Conservation (phyloP, 1,140 invertebrate genomes). For the Dysdera silvatica region DNA sequence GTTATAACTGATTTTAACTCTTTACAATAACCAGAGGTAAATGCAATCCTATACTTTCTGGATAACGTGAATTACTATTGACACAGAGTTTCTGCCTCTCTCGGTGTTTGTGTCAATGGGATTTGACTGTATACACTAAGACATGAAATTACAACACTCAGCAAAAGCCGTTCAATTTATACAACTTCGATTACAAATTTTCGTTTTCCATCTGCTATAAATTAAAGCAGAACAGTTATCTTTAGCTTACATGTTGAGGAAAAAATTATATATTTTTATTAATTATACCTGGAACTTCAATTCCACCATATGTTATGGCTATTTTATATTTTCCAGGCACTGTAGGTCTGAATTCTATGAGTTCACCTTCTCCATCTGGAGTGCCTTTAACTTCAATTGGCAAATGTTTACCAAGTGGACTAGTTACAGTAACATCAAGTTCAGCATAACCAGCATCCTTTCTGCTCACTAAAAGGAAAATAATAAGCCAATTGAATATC, state of each 20-base stretch:
- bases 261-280: slow-evolving; percentile 32
- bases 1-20: too few species aligned
- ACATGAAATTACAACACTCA: too few species aligned
- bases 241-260: neutral
- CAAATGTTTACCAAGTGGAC: slow-evolving; percentile 77
- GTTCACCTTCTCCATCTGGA: slow-evolving; percentile 58
- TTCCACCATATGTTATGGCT: slow-evolving; percentile 76
- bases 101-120: too few species aligned
- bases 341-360: slow-evolving; percentile 76
- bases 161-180: too few species aligned
- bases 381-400: slow-evolving; percentile 69
- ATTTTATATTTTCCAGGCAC: slow-evolving; percentile 84
- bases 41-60: too few species aligned
- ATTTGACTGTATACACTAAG: too few species aligned
- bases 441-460: slow-evolving; percentile 81
- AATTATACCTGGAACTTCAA: slow-evolving; percentile 50
- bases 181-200: too few species aligned
- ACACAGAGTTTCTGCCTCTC: too few species aligned
- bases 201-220: neutral
- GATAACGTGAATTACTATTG: too few species aligned
- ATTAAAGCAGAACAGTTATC: neutral
- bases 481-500: neutral
- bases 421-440: slow-evolving; percentile 76
- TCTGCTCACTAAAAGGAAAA: slow-evolving; percentile 58
- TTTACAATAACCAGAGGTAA: too few species aligned